A percentile compares a stretch with the other conserved stretches of the same genome.
These are phyloP conservation scores for Geotrypetes seraphini DNA, from an alignment of 2,797 vertebrate genomes.

Conservation along the genomic window DNA sequence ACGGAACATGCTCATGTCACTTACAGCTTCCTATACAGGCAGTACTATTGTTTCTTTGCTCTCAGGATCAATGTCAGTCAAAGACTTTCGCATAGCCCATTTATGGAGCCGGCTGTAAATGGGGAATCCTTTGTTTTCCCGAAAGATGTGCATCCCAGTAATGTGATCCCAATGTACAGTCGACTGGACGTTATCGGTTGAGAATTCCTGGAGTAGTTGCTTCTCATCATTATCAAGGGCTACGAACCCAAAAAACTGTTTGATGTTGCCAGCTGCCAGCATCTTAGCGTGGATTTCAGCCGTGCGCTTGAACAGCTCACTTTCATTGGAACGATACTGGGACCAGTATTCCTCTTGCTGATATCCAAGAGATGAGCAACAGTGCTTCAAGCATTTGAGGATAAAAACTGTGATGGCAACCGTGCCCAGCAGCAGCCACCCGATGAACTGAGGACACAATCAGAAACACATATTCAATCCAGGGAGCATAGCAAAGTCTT, in stretches of 20 bases:
- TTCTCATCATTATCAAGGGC: conserved; percentile 69
- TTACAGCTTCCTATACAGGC: conserved; percentile 31
- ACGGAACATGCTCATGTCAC: too few relatives aligned
- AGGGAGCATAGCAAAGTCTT: neutral
- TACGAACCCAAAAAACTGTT: conserved; percentile 83
- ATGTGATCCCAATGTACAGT: conserved; percentile 78
- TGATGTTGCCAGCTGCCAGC: conserved; percentile 69
- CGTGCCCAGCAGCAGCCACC: conserved; percentile 74
- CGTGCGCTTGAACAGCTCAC: conserved; percentile 64
- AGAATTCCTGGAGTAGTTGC: conserved; percentile 49
- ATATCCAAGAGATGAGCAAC: conserved; percentile 76
- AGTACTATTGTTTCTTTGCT: conserved; percentile 62
- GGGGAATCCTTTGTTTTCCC: conserved; percentile 76
- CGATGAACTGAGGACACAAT: conserved; percentile 61
- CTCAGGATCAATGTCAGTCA: conserved; percentile 48
- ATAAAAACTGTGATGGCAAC: conserved; percentile 65
- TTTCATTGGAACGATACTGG: conserved; percentile 63
- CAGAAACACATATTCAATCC: too few relatives aligned
- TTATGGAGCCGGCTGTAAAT: conserved; percentile 88
- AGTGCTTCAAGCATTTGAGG: conserved; percentile 74
- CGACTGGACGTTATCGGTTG: conserved; percentile 49
- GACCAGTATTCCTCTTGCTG: conserved; percentile 83
- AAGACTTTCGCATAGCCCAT: conserved; percentile 68
- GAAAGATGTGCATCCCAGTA: conserved; percentile 77
- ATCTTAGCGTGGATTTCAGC: conserved; percentile 70